A percentile compares a stretch with the other conserved stretches of the same genome.
phyloP scores from a whole-genome alignment of 1,140 invertebrate species.

The Calephelis virginiensis region DNA sequence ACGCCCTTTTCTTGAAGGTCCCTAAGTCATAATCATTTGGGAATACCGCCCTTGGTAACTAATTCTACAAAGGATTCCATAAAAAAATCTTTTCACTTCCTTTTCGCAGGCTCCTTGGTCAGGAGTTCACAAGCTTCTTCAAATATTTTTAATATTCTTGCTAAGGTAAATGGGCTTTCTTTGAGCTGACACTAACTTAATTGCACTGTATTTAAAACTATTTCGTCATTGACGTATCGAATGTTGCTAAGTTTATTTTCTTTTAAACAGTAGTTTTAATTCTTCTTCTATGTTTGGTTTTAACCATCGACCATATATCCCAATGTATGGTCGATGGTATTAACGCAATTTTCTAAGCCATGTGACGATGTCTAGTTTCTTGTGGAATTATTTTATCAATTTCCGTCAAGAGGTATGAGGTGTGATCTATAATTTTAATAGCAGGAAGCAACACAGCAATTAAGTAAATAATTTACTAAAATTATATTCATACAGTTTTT shows the following conservation, averaged over 20 bases:
- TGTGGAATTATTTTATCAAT: constrained; percentile 10
- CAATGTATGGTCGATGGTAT: too few species aligned
- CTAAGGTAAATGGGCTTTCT: too few species aligned
- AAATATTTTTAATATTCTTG: not conserved
- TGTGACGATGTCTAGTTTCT: constrained; percentile 19
- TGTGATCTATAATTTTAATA: not conserved
- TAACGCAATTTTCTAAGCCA: constrained; percentile 18
- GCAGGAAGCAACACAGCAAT: not conserved
- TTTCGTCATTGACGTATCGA: constrained; percentile 20
- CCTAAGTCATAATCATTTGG: too few species aligned
- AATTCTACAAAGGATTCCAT: too few species aligned
- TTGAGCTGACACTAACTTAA: constrained; percentile 16
- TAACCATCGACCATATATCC: too few species aligned
- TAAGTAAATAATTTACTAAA: not conserved
- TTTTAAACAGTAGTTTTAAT: constrained; percentile 16
- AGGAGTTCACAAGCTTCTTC: not conserved
- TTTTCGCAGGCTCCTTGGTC: not conserved
- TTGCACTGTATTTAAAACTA: constrained; percentile 16
- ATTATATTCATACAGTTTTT: not conserved
- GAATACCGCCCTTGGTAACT: too few species aligned
- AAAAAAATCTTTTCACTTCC: too few species aligned
- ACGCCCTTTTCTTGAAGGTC: too few species aligned
- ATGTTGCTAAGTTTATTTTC: constrained; percentile 18
- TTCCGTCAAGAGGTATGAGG: constrained; percentile 2
- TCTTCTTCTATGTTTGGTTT: constrained; percentile 16